Base-by-base conservation (phyloP, 2,888 invertebrate species). In the Tryphoninae sp. region DNA sequence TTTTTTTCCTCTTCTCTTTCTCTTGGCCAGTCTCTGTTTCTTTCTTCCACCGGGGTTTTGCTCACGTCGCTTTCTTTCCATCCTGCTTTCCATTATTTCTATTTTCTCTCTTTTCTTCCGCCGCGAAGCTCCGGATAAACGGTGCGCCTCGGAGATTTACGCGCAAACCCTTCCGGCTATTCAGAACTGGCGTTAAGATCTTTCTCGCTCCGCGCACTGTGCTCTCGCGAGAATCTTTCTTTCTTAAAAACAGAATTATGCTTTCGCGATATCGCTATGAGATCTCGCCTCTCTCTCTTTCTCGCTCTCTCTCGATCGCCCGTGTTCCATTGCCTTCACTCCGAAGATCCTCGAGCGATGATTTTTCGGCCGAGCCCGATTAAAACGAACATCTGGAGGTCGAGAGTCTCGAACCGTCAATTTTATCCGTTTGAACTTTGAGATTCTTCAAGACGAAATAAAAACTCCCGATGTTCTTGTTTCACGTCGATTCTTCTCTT, bases 151-250 rank as follows among this genome's bases (percentile, higher is more conserved):
- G 59, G 73, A 73, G 82, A 82, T 80, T 82, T 82, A 82, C 80
- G 77, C 82, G 72, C 77, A 68, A 82, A 62, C 82, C 80, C 82
- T 82, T 80, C 80, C 82, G 80, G 82, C 82, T 74, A 79, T 79
- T 82, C 76, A 64, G 72, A 77, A 82, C 49, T 74, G 73, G 80
- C 80, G 80, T 80, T 77, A 80, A 80, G 77, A 80, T 82, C 80
- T 77, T 69, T 74, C 76, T 67, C 62, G 55, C 79, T 42, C 13
- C 26, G 51, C 8, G 0, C 40, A 8, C n/a, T 16, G 33, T 40
- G 26, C 55, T 55, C 45, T 45, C 9, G 45, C 45, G 13, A 45
- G 45, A 45, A 26, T 58, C 58, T 16, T 76, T 58, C 33, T 16
- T 76, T 68, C 59, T 72, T 72, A 76, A 80, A 82, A 59, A 69